Base-by-base conservation (phyloP, 2,797 vertebrate species). In the Selene dorsalis region DNA sequence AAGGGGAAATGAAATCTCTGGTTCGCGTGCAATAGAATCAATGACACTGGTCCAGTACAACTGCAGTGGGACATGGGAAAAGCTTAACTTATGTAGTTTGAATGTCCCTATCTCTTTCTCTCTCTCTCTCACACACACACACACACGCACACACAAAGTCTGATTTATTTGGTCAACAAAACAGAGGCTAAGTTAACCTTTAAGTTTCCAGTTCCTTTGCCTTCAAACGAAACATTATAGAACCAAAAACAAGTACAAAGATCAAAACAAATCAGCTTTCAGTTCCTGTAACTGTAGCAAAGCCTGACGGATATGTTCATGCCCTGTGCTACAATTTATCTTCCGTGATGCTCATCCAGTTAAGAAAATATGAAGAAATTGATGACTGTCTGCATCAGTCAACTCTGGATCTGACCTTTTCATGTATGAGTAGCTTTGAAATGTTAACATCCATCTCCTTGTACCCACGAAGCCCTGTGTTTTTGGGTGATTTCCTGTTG, bases 391-490 rank as follows among this genome's bases (percentile, higher is more conserved):
- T 60, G 45, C 14, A 63, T 75, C 69, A 68, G 45, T 78, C 57
- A 79, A 39, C 3, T 2, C 0, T 28, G 12, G n/a, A 53, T 47
- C 55, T 75, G 84, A 88, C 84, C 69, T 86, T 88, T 89, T 66
- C 8, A 0, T 63, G 20, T 35, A 22, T 43, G 12, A 35, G 43
- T 50, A 14, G 63, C 38, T 76, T 39, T 1, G 1, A 50, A 73
- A 71, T 75, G 43, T 77, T 73, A 71, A 48, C 22, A 73, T 61
- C n/a, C 12, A 20, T 76, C 68, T 53, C 45, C 26, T 60, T 24
- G 35, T 6, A 6, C 17, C 2, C n/a, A 60, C 64, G 26, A 52
- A 79, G 32, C 11, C 11, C 10, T 28, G 18, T 26, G 16, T 63
- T 61, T 81, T 61, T 24, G 52, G 71, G 26, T 70, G 4, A 16